Percentiles rank a stretch among this genome's conserved stretches.
Conservation (phyloP, 2,888 invertebrate species). For the Tortricodes alternella region DNA sequence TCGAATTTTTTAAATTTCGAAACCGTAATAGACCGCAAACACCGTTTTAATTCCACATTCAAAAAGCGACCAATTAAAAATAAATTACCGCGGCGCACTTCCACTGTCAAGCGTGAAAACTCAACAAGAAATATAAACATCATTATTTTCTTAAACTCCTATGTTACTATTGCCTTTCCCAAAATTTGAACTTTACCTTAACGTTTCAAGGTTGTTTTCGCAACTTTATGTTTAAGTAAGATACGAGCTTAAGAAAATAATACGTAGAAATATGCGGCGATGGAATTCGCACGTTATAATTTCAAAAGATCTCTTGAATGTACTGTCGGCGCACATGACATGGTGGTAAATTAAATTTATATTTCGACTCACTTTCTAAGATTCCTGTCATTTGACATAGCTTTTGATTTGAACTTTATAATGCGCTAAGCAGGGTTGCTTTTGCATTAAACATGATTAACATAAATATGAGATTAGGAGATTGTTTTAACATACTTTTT, state of each 20-base stretch:
- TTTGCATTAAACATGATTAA: too few species aligned
- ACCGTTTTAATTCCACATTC: slow-evolving; percentile 9
- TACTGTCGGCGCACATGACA: slow-evolving; percentile 5
- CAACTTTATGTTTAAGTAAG: neutral
- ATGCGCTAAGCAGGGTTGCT: too few species aligned
- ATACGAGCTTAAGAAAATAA: neutral
- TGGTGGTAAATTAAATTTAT: neutral
- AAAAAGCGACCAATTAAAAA: slow-evolving; percentile 34
- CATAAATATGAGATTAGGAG: too few species aligned
- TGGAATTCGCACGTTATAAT: slow-evolving; percentile 36
- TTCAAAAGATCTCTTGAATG: slow-evolving; percentile 32
- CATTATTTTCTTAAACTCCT: neutral
- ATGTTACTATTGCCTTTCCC: too few species aligned
- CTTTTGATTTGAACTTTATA: too few species aligned
- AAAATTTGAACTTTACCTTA: too few species aligned
- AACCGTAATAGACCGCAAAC: slow-evolving; percentile 5
- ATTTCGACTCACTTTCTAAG: neutral
- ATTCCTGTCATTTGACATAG: too few species aligned
- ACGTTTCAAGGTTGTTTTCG: too few species aligned
- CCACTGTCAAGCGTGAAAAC: slow-evolving; percentile 19
- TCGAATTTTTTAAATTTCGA: neutral
- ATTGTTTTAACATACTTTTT: too few species aligned
- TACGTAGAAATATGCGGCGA: slow-evolving; percentile 19
- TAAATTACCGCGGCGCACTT: slow-evolving; percentile 34
- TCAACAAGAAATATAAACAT: slow-evolving; percentile 24